Evolutionary conservation across 2,113 vertebrate species (phyloP), one percentile per base, ranked within the genome.

Genomic region (Oncorhynchus gorbuscha): DNA sequence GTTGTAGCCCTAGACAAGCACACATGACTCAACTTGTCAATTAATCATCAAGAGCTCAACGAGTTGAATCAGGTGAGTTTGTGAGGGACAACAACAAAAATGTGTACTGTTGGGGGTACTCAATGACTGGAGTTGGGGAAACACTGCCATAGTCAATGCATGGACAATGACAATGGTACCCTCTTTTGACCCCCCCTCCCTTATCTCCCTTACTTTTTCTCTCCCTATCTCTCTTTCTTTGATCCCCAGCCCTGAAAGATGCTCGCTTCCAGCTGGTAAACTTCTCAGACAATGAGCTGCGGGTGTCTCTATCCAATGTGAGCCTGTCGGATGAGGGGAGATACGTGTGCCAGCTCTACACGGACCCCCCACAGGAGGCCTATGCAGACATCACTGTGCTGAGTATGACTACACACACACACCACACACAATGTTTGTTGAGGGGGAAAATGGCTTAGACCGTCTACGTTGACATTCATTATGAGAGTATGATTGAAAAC

Each of bases 181-280:
- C 51, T 16, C 51, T 55, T 55, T 55, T 55, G 4, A 55, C 51
- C 14, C 14, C 49, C 14, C 49, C 5, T 1, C 32, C 5, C 32
- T 55, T 55, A 2, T 4, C 16, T 16, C 49, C 16, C 51, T 55
- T 55, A 16, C 16, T 14, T 14, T 55, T 55, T 14, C 14, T 55
- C 51, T 13, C 74, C n/a, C 22, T 78, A 70, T 55, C 66, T n/a
- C 39, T 24, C 45, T 24, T 32, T 75, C 62, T 66, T 4, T 67
- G 24, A 30, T 22, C 84, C 83, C 71, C 95, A 99, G 98, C 98
- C 16, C 90, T 99, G 92, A 99, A 99, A 93, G 98, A 99, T 95
- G 96, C 96, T 93, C 94, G 98, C 85, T 99, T 99, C 93, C 98
- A 99, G 95, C 91, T 99, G 94, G 96, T 99, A 91, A 99, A 99